Evolutionary conservation across 1,140 invertebrate genomes (phyloP).

Genomic region (Dendrolimus punctatus): DNA sequence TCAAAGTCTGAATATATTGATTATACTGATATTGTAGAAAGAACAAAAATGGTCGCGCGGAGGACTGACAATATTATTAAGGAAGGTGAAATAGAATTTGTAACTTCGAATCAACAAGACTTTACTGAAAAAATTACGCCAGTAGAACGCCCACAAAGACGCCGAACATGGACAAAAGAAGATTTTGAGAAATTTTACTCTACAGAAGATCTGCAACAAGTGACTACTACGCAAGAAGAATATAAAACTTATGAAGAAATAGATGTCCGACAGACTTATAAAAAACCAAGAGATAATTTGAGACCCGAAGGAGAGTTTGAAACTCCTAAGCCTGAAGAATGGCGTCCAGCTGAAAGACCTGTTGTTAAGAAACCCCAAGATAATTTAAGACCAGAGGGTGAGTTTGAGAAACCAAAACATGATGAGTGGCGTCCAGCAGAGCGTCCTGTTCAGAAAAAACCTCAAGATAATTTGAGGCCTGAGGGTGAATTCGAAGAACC

Average conservation of each 20-base stretch:
- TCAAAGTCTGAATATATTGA: conserved; percentile 78
- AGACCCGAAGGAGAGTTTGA: conserved; percentile 79
- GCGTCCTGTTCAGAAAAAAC: conserved; percentile 69
- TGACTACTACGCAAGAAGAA: conserved; percentile 74
- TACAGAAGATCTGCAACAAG: conserved; percentile 67
- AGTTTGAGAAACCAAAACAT: conserved; percentile 62
- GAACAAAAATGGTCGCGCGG: conserved; percentile 73
- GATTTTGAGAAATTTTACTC: conserved; percentile 78
- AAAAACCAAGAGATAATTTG: conserved; percentile 68
- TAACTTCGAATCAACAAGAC: conserved; percentile 75
- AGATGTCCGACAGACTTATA: conserved; percentile 59
- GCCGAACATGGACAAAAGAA: conserved; percentile 80
- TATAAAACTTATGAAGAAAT: conserved; percentile 68
- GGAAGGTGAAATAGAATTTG: conserved; percentile 77
- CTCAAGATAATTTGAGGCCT: conserved; percentile 70
- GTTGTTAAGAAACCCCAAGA: conserved; percentile 36
- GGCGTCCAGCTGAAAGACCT: conserved; percentile 62
- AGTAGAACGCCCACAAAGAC: conserved; percentile 71
- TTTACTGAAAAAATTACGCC: conserved; percentile 73
- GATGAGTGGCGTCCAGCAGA: conserved; percentile 73
- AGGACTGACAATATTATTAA: conserved; percentile 77
- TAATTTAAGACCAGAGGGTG: conserved; percentile 64
- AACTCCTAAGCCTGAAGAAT: conserved; percentile 46
- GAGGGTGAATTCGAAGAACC: conserved; percentile 4
- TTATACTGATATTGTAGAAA: conserved; percentile 73